Evolutionary conservation across 2,113 vertebrate genomes (phyloP).

Genomic region (Nettapus auritus): DNA sequence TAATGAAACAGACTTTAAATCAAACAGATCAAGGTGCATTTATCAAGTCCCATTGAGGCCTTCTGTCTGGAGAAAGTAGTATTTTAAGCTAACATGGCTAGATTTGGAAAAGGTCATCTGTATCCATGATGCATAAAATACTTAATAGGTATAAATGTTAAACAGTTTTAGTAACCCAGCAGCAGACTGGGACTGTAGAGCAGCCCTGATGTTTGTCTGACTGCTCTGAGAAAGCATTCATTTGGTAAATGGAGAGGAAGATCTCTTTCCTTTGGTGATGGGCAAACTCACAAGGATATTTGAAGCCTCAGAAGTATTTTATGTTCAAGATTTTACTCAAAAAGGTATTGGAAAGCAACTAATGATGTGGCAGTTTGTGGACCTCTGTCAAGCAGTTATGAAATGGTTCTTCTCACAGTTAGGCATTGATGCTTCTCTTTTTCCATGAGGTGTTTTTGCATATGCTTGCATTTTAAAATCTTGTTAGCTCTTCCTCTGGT

Average conservation of each 20-base stretch:
- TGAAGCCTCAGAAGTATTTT: background rate
- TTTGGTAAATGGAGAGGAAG: background rate
- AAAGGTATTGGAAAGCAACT: background rate
- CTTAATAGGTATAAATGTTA: background rate
- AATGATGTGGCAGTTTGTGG: background rate
- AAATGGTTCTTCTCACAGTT: background rate
- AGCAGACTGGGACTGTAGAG: background rate
- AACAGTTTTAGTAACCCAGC: background rate
- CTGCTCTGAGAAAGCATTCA: background rate
- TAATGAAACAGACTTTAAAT: conserved; percentile 1
- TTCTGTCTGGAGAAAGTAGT: conserved; percentile 1
- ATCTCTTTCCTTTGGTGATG: background rate
- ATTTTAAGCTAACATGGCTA: background rate
- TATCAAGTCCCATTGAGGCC: background rate
- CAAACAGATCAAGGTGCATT: background rate
- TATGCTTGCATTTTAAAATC: background rate
- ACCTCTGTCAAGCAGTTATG: background rate
- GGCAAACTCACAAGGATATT: background rate
- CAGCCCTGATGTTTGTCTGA: background rate
- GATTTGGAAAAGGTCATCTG: background rate
- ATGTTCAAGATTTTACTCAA: background rate
- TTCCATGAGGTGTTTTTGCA: background rate
- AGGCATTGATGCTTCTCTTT: background rate
- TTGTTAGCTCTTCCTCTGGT: background rate
- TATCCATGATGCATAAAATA: background rate